Conservation (phyloP, 2,797 vertebrate species). For the Atherinosoma microstoma region DNA sequence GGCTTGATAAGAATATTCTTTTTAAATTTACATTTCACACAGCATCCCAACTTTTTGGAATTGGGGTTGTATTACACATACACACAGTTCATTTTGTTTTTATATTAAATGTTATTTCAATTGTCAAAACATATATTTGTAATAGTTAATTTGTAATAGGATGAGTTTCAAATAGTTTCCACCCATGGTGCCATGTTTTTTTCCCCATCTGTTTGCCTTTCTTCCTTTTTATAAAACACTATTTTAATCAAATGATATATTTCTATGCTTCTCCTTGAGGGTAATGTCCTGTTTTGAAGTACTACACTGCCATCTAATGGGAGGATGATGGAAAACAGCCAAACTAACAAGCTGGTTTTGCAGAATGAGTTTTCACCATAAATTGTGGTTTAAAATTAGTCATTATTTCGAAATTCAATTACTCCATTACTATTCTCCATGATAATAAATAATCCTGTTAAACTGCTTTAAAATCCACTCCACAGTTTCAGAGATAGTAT, state of each 20-base stretch:
- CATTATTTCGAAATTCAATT: neutral
- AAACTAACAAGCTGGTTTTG: neutral
- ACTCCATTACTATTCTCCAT: neutral
- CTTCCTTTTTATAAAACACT: neutral
- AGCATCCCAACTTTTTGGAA: too few species aligned
- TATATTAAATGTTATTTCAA: neutral
- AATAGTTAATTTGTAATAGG: neutral
- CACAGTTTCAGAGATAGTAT: neutral
- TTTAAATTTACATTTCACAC: too few species aligned
- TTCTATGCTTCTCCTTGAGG: neutral
- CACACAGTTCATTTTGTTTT: neutral
- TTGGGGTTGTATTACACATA: too few species aligned
- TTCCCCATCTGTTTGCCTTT: too few species aligned
- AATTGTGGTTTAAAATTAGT: neutral
- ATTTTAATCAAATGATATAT: neutral
- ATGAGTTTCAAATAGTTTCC: neutral
- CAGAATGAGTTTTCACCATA: neutral
- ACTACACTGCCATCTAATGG: conserved; percentile 58
- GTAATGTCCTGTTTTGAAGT: neutral
- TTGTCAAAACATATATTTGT: neutral
- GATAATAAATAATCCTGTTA: neutral
- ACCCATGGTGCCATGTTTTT: neutral
- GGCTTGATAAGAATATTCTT: too few species aligned
- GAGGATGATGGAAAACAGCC: neutral
- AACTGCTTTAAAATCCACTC: conserved; percentile 17